Conservation (phyloP, 2,113 vertebrate genomes). For the Anthoscopus minutus region DNA sequence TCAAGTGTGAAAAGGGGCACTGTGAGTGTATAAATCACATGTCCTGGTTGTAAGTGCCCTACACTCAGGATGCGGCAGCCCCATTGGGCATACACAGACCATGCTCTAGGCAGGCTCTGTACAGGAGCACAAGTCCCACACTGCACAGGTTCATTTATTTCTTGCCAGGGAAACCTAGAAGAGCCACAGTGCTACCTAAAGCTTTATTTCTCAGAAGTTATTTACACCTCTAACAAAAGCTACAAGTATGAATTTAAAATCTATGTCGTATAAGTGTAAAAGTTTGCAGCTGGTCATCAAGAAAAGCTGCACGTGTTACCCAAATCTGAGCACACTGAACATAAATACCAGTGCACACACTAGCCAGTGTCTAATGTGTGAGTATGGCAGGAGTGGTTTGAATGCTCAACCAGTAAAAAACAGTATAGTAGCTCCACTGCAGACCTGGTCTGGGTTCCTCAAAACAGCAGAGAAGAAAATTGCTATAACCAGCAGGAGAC, state of each 20-base stretch:
- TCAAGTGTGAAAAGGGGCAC: neutral
- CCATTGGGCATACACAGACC: neutral
- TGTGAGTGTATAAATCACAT: neutral
- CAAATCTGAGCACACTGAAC: neutral
- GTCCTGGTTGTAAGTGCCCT: neutral
- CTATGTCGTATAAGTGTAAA: neutral
- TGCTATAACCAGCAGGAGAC: neutral
- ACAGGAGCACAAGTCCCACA: neutral
- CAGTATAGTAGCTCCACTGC: neutral
- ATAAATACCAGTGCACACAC: neutral
- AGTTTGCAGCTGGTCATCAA: neutral
- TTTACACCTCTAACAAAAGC: neutral
- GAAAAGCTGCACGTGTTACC: neutral
- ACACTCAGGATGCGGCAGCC: neutral
- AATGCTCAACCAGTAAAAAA: neutral
- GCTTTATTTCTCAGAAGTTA: neutral
- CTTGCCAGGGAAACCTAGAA: neutral
- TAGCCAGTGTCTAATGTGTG: neutral
- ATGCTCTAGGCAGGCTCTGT: neutral
- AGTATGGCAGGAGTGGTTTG: neutral
- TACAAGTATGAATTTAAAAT: neutral
- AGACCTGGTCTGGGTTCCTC: neutral
- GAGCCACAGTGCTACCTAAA: neutral
- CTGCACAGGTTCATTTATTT: neutral
- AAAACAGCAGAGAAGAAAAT: neutral